phyloP scores from a whole-genome alignment of 2,113 vertebrate genomes.

The Pyxicephalus adspersus region DNA sequence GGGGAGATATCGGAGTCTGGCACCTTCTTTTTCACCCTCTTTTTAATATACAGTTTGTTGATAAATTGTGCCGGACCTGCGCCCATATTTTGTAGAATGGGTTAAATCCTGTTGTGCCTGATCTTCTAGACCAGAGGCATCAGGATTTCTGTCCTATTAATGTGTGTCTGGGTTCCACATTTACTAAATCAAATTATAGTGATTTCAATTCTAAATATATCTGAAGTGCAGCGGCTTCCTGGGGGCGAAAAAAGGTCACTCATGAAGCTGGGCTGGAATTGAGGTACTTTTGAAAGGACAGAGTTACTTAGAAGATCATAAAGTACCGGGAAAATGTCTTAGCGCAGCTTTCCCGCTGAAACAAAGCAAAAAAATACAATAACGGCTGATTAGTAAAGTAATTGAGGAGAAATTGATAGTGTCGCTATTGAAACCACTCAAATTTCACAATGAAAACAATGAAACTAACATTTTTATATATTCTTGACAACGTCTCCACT shows the following conservation, averaged over 20 bases:
- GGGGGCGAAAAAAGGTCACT: conserved; percentile 45
- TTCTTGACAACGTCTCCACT: too few species aligned
- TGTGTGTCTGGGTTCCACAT: conserved; percentile 40
- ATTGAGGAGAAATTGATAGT: too few species aligned
- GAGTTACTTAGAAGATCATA: conserved; percentile 3
- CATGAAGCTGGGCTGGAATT: conserved; percentile 21
- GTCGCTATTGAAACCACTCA: too few species aligned
- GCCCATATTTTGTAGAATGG: background rate
- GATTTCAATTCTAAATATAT: conserved; percentile 54
- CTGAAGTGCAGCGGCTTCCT: conserved; percentile 42
- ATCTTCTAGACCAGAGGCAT: conserved; percentile 27
- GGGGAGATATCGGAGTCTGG: too few species aligned
- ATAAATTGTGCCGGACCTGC: background rate
- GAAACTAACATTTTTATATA: too few species aligned
- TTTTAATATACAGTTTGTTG: too few species aligned
- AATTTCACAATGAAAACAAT: too few species aligned
- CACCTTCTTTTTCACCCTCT: too few species aligned
- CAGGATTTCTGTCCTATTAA: conserved; percentile 41
- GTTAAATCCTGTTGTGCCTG: conserved; percentile 24
- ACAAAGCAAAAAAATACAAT: too few species aligned
- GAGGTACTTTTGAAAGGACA: conserved; percentile 29
- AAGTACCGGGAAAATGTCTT: background rate
- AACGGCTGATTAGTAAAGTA: too few species aligned
- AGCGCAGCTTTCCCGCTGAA: too few species aligned
- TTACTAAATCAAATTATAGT: conserved; percentile 55